Evolutionary conservation across 2,888 invertebrate species (phyloP), one percentile per base, ranked within the genome.

Genomic region (Eurytoma californica): DNA sequence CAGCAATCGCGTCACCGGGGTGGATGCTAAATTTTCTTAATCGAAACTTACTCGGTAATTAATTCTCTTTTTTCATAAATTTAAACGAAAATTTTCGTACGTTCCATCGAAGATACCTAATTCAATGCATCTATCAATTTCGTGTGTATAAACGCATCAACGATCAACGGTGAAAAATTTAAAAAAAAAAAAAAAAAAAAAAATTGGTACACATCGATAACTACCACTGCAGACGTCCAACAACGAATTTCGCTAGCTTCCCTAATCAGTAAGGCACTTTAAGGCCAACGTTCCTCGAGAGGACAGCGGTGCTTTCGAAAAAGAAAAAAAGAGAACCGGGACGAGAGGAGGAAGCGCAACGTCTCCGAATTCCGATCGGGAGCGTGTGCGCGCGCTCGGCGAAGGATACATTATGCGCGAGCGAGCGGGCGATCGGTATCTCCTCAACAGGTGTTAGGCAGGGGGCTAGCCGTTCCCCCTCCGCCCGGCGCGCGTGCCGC

Each of bases 371-470:
- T 30, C 14, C 68, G 55, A 30, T 24, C 13, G 18, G 16, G 5
- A 30, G 24, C 28, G 30, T 39, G 39, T 39, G 9, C 9, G 9
- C 39, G 39, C 39, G 39, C 39, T 7, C 55, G 47, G n/a, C 2
- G 49, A 30, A 9, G 51, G 57, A 53, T 12, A 24, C 24, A 39
- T 53, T 53, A 53, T 53, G 30, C 7, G 53, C 3, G 4, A 18
- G 39, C 28, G 53, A 28, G 49, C n/a, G 51, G 47, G 57, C 70
- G 73, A 78, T 72, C 60, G 63, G 73, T 79, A 79, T 74, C 76
- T 76, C 73, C 30, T 69, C 73, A 78, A 78, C 78, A 78, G 78
- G 78, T 79, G 79, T 39, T 57, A 68, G 72, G 51, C 77, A 70
- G 39, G 39, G 9, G 39, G 39, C 24, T 24, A 39, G 39, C 57